Conservation (phyloP, 2,797 vertebrate species). For the Prionace glauca region DNA sequence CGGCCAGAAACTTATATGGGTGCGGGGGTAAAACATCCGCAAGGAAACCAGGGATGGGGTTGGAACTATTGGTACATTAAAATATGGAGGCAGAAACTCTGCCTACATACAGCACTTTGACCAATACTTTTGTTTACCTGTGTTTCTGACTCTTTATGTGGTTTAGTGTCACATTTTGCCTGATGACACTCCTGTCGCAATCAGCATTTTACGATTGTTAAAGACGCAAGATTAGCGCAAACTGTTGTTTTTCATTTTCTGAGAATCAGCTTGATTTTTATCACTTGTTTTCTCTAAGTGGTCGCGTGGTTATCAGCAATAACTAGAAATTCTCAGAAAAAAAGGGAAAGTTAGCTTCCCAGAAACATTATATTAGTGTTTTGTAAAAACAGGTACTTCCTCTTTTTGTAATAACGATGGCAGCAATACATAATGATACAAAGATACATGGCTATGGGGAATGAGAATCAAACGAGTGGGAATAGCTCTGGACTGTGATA, state of each 20-base stretch:
- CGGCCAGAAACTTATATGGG: not conserved
- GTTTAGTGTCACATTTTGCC: not conserved
- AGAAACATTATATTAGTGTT: not conserved
- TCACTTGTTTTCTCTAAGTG: not conserved
- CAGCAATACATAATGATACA: not conserved
- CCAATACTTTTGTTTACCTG: not conserved
- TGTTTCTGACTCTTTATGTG: not conserved
- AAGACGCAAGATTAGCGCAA: not conserved
- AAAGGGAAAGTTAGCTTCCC: not conserved
- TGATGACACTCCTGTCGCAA: not conserved
- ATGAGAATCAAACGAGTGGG: not conserved
- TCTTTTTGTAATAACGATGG: not conserved
- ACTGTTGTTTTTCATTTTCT: not conserved
- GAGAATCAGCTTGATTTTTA: not conserved
- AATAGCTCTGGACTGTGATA: not conserved
- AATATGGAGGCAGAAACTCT: not conserved
- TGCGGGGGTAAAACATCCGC: not conserved
- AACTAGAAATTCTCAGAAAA: not conserved
- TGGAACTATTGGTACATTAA: not conserved
- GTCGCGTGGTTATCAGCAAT: not conserved
- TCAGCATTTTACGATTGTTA: not conserved
- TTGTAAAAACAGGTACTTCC: constrained; percentile 12
- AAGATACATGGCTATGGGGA: not conserved
- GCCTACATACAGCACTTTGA: not conserved
- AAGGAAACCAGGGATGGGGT: not conserved